These are phyloP conservation scores for Mandrillus leucophaeus DNA, from an alignment of 2,113 vertebrate species.

Conservation along the genomic window DNA sequence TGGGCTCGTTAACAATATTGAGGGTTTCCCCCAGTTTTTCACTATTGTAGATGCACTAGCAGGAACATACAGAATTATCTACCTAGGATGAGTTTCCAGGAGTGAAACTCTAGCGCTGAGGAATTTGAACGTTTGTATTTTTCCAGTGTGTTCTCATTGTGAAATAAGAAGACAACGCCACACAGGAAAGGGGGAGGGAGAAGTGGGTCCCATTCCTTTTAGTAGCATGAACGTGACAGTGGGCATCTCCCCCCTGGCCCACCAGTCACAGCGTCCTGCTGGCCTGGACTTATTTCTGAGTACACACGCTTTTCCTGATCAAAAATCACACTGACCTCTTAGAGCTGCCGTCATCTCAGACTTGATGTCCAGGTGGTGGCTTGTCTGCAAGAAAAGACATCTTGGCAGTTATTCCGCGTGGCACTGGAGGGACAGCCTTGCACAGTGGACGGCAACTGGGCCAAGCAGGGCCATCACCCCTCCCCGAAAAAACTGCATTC, in stretches of 20 bases:
- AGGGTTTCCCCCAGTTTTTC: accelerated
- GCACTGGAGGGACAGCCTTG: neutral
- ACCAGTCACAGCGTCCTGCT: neutral
- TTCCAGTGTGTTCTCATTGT: too few relatives aligned
- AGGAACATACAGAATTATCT: neutral
- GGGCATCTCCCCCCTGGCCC: accelerated
- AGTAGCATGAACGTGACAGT: accelerated
- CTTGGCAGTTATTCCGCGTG: neutral
- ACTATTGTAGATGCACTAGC: too few relatives aligned
- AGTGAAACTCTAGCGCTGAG: too few relatives aligned
- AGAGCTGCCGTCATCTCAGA: neutral
- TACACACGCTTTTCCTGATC: neutral
- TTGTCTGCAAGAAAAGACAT: slow-evolving; percentile 51
- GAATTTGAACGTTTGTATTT: accelerated
- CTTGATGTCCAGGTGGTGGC: accelerated
- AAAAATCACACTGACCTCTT: neutral
- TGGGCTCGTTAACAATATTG: neutral
- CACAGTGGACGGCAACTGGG: accelerated
- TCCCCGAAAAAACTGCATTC: neutral
- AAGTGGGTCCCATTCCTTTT: accelerated
- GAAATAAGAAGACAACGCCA: accelerated
- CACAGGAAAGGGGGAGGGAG: neutral
- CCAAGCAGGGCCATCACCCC: accelerated
- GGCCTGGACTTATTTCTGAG: neutral
- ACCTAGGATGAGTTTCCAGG: neutral